Evolutionary conservation across 30 jellyfish, hydroid and myxozoan species (phyloP).

Genomic region (Chironex yamaguchii): DNA sequence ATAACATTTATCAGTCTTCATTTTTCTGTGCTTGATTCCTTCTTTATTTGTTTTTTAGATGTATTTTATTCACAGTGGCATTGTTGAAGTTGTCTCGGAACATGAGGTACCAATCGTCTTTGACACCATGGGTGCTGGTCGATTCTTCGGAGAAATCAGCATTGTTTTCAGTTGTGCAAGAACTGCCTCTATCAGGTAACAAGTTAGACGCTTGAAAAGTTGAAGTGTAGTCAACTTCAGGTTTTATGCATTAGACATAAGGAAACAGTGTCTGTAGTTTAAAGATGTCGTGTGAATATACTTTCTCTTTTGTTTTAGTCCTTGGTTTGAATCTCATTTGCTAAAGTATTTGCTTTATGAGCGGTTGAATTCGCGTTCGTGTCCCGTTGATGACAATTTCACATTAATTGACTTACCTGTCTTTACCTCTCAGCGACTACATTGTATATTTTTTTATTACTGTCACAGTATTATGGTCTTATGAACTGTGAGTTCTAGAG

Average conservation of each 20-base stretch:
- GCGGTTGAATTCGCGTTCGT: too few relatives aligned
- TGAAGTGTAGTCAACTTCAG: background rate
- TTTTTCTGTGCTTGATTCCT: too few relatives aligned
- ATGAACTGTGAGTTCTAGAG: too few relatives aligned
- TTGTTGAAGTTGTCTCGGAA: conserved; percentile 85
- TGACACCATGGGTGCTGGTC: conserved; percentile 70
- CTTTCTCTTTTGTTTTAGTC: conserved; percentile 7
- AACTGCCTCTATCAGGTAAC: conserved; percentile 78
- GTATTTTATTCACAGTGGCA: conserved; percentile 68
- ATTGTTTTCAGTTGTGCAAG: conserved; percentile 74
- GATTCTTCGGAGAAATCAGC: conserved; percentile 86
- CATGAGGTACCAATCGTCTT: conserved; percentile 61
- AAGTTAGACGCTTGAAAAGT: background rate
- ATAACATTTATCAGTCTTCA: too few relatives aligned
- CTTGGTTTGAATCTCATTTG: background rate
- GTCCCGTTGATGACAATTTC: too few relatives aligned
- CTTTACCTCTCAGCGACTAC: too few relatives aligned
- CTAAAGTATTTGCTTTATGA: too few relatives aligned
- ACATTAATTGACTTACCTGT: too few relatives aligned
- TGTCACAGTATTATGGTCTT: too few relatives aligned
- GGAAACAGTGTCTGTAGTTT: too few relatives aligned
- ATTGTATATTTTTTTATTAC: too few relatives aligned
- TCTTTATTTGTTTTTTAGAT: conserved; percentile 39
- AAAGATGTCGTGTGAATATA: background rate
- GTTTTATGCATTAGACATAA: background rate